phyloP scores from a whole-genome alignment of 2,113 vertebrate genomes.

The Dasyprocta punctata region DNA sequence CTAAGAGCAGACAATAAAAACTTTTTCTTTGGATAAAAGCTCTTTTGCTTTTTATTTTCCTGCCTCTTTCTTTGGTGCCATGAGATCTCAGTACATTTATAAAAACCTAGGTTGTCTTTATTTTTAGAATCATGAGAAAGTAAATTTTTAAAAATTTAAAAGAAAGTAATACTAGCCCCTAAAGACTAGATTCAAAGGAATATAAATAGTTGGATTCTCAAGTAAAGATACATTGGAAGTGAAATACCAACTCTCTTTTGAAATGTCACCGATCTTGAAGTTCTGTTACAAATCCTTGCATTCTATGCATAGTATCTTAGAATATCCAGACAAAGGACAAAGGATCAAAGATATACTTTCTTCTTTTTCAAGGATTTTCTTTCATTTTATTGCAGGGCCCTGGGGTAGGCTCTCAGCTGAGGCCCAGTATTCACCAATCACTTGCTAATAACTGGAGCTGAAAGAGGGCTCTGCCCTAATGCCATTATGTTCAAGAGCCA shows the following conservation, averaged over 20 bases:
- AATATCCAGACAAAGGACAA: constrained; percentile 85
- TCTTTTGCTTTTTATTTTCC: constrained; percentile 2
- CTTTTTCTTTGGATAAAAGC: background rate
- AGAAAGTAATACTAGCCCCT: constrained; percentile 72
- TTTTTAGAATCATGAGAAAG: constrained; percentile 74
- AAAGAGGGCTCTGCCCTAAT: constrained; percentile 91
- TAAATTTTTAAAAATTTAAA: constrained; percentile 70
- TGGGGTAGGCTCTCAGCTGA: constrained; percentile 84
- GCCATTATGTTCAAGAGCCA: constrained; percentile 91
- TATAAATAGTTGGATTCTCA: constrained; percentile 75
- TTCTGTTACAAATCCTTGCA: constrained; percentile 84
- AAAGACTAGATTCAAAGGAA: constrained; percentile 80
- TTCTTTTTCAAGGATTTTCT: constrained; percentile 85
- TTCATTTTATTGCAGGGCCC: constrained; percentile 86
- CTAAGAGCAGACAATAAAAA: constrained; percentile 23
- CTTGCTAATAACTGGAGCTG: constrained; percentile 90
- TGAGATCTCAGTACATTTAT: constrained; percentile 15
- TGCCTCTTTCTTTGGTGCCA: background rate
- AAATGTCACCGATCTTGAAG: constrained; percentile 82
- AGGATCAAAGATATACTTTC: constrained; percentile 84
- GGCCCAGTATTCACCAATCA: constrained; percentile 87
- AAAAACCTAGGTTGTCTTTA: constrained; percentile 61
- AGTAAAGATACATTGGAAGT: constrained; percentile 84
- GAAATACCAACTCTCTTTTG: constrained; percentile 83
- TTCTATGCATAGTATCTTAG: constrained; percentile 76